Conservation (phyloP, 2,888 invertebrate species). For the Cryptocephalus moraei region DNA sequence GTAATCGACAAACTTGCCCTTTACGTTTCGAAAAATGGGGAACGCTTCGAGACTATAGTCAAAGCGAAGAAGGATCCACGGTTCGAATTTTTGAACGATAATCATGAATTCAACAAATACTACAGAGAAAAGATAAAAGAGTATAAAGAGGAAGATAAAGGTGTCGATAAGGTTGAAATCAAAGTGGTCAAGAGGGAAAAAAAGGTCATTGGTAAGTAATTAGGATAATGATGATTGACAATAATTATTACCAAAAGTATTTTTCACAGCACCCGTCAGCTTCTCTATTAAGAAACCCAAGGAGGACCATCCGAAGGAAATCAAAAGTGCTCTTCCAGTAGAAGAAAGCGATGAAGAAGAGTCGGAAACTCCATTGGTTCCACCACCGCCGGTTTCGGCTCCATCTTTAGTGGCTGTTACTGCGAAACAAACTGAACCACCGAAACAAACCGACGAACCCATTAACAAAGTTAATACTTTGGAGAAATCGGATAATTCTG, state of each 20-base stretch:
- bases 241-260: background rate
- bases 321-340: constrained; percentile 63
- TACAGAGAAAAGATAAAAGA: constrained; percentile 60
- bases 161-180: constrained; percentile 4
- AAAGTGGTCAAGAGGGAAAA: constrained; percentile 25
- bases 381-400: constrained; percentile 1
- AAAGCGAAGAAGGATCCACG: constrained; percentile 74
- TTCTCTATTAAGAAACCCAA: constrained; percentile 79
- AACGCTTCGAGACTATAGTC: constrained; percentile 83
- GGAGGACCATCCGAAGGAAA: constrained; percentile 40
- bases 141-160: constrained; percentile 27
- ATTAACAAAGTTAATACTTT: background rate
- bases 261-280: constrained; percentile 56
- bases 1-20: constrained; percentile 95
- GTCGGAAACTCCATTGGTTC: background rate
- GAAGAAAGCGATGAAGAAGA: constrained; percentile 64
- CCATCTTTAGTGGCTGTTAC: background rate
- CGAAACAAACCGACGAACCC: background rate
- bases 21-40: constrained; percentile 92
- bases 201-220: constrained; percentile 31
- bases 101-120: constrained; percentile 69
- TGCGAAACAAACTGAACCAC: background rate
- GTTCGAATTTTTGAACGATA: constrained; percentile 75
- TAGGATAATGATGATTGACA: background rate
- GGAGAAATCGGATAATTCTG: background rate